Evolutionary conservation across 2,113 vertebrate genomes (phyloP).

Genomic region (Chaetodon trifascialis): DNA sequence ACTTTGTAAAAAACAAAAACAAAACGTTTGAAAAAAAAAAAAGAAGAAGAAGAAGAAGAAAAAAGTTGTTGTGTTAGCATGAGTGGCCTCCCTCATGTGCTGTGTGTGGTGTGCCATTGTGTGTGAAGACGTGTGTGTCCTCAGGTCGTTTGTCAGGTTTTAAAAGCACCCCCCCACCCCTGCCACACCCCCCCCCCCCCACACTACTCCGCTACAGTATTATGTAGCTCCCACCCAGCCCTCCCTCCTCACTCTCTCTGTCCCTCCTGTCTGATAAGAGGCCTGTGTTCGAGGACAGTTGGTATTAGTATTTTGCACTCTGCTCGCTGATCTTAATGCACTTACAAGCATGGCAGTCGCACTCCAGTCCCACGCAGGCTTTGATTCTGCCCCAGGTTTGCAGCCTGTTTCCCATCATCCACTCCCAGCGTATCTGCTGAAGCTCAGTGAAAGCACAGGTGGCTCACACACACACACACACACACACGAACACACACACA

Average conservation of each 20-base stretch:
- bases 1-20: constrained; percentile 76
- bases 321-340: constrained; percentile 85
- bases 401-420: constrained; percentile 56
- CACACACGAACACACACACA: constrained; percentile 28
- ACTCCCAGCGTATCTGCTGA: constrained; percentile 53
- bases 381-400: constrained; percentile 63
- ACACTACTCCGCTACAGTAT: constrained; percentile 58
- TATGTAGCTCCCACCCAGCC: constrained; percentile 51
- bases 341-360: constrained; percentile 77
- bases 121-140: constrained; percentile 82
- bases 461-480: constrained; percentile 49
- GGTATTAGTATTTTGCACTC: constrained; percentile 88
- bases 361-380: constrained; percentile 66
- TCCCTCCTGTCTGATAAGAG: constrained; percentile 74
- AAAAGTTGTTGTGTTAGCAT: constrained; percentile 80
- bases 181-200: neutral
- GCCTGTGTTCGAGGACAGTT: constrained; percentile 82
- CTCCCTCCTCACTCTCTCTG: constrained; percentile 6
- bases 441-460: constrained; percentile 64
- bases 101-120: constrained; percentile 80
- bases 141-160: constrained; percentile 84
- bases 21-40: constrained; percentile 48
- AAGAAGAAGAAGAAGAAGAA: constrained; percentile 13
- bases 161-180: constrained; percentile 55
- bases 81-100: constrained; percentile 82